Evolutionary conservation across 2,113 vertebrate genomes (phyloP).

Genomic region (Pyrgilauda ruficollis): DNA sequence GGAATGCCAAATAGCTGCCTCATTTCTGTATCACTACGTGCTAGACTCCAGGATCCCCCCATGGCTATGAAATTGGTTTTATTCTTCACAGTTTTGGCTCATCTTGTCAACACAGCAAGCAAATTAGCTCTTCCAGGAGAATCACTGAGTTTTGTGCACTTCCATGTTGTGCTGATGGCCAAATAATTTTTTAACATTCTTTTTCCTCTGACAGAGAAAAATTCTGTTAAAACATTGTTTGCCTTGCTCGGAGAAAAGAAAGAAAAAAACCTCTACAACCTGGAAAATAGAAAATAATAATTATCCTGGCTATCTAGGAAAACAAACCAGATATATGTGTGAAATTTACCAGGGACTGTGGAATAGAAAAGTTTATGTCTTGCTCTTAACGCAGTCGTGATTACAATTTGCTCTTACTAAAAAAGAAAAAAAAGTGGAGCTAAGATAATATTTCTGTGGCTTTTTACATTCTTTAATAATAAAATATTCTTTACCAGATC

Average conservation of each 20-base stretch:
- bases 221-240: background rate
- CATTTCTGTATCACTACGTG: background rate
- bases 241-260: background rate
- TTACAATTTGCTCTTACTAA: background rate
- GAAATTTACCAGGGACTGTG: background rate
- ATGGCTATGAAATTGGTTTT: background rate
- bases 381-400: background rate
- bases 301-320: background rate
- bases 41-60: background rate
- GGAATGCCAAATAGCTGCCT: slow-evolving; percentile 5
- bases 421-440: background rate
- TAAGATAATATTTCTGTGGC: background rate
- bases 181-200: background rate
- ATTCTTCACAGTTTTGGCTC: background rate
- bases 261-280: accelerated
- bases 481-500: background rate
- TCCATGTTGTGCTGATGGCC: background rate
- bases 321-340: background rate
- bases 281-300: background rate
- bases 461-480: slow-evolving; percentile 6
- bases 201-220: background rate
- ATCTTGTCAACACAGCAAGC: background rate
- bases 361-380: background rate
- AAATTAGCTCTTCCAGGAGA: slow-evolving; percentile 20
- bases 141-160: background rate